Evolutionary conservation across 2,797 vertebrate species (phyloP).

Genomic region (Calcarius lapponicus): DNA sequence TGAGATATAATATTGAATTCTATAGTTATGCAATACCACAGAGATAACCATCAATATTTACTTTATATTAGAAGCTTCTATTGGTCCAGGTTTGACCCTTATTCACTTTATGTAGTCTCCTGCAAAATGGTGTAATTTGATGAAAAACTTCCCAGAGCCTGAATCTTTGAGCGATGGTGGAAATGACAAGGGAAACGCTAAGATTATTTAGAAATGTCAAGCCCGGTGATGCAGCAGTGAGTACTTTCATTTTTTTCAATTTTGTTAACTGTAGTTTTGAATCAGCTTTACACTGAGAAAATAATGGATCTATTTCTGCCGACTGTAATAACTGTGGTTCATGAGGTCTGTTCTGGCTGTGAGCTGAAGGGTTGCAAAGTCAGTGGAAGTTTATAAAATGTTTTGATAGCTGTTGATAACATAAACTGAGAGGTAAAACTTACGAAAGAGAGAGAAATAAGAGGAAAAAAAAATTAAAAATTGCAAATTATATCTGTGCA

Average conservation of each 20-base stretch:
- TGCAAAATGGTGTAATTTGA: not conserved
- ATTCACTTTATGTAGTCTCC: not conserved
- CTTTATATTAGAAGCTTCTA: not conserved
- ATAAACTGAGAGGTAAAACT: not conserved
- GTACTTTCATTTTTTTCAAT: constrained; percentile 6
- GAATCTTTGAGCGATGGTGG: not conserved
- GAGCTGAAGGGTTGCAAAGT: constrained; percentile 2
- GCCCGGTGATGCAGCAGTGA: not conserved
- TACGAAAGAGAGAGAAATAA: not conserved
- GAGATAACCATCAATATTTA: not conserved
- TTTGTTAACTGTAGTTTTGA: constrained; percentile 39
- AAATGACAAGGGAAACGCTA: not conserved
- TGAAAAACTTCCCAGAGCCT: not conserved
- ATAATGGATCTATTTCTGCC: constrained; percentile 33
- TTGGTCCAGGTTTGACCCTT: not conserved
- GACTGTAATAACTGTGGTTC: constrained; percentile 22
- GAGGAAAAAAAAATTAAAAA: not conserved
- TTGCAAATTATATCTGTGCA: not conserved
- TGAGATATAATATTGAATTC: not conserved
- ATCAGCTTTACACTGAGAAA: constrained; percentile 47
- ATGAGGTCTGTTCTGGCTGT: not conserved
- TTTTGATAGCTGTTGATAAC: not conserved
- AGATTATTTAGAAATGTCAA: constrained; percentile 56
- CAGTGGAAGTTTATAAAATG: constrained; percentile 27
- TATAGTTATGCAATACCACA: not conserved